Evolutionary conservation across 2,888 invertebrate genomes (phyloP).

Genomic region (Dicranocentrus wangi): DNA sequence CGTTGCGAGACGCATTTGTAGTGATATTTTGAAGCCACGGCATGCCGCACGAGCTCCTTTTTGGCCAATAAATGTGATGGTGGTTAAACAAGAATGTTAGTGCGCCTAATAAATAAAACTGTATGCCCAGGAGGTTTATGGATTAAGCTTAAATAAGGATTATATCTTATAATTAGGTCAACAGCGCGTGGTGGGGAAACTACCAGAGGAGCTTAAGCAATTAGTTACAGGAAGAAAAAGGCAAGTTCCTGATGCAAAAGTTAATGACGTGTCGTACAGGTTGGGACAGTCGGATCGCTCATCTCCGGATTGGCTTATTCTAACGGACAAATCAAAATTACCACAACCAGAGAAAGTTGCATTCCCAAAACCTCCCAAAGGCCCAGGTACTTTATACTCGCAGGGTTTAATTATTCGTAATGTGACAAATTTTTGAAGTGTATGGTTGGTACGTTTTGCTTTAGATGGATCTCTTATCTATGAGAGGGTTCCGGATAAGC

Average conservation of each 20-base stretch:
- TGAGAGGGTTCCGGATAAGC: conserved; percentile 88
- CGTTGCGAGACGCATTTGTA: conserved; percentile 89
- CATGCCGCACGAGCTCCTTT: conserved; percentile 92
- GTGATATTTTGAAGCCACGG: conserved; percentile 86
- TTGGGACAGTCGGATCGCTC: conserved; percentile 78
- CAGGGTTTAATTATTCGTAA: too few species aligned
- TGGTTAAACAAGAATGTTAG: conserved; percentile 90
- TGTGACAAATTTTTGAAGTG: background rate
- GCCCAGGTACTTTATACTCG: conserved; percentile 85
- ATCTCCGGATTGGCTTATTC: conserved; percentile 83
- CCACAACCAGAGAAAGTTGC: conserved; percentile 87
- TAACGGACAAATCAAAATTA: conserved; percentile 84
- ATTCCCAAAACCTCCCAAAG: conserved; percentile 93
- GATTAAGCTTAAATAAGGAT: too few species aligned
- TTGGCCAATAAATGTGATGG: conserved; percentile 78
- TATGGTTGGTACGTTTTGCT: too few species aligned
- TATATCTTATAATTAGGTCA: conserved; percentile 73
- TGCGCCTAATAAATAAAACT: background rate
- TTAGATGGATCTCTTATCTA: conserved; percentile 91
- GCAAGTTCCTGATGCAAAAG: conserved; percentile 61
- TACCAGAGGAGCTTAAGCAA: conserved; percentile 78
- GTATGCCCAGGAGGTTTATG: background rate
- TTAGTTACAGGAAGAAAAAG: conserved; percentile 78
- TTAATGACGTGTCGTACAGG: conserved; percentile 75
- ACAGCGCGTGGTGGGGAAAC: conserved; percentile 78